Evolutionary conservation across 2,888 invertebrate species (phyloP).

Genomic region (Sericinus montela): DNA sequence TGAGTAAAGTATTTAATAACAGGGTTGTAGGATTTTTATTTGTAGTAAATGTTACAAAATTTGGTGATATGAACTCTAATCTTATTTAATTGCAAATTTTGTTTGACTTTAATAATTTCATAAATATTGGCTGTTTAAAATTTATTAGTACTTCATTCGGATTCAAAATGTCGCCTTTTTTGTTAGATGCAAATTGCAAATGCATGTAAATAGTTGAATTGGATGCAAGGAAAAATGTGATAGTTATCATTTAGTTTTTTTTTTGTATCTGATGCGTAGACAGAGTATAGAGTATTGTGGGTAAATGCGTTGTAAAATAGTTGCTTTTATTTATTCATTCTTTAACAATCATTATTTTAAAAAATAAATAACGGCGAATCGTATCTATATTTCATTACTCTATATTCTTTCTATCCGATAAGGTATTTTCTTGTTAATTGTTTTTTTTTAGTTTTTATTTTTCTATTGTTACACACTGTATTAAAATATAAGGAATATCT

Average conservation of each 20-base stretch:
- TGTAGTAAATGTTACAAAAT: not conserved
- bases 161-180: not conserved
- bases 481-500: not conserved
- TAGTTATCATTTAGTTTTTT: slow-evolving; percentile 11
- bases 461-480: not conserved
- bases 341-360: too few relatives aligned
- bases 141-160: too few relatives aligned
- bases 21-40: slow-evolving; percentile 6
- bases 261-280: not conserved
- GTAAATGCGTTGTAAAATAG: too few relatives aligned
- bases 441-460: not conserved
- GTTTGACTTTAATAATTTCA: too few relatives aligned
- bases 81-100: too few relatives aligned
- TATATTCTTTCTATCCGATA: not conserved
- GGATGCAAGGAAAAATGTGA: slow-evolving; percentile 17
- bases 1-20: not conserved
- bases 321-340: too few relatives aligned
- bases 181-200: not conserved
- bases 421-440: not conserved
- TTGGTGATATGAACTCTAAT: too few relatives aligned
- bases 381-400: not conserved
- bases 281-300: not conserved
- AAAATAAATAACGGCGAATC: too few relatives aligned
- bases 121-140: too few relatives aligned
- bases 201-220: slow-evolving; percentile 8